Conservation (phyloP, 1,140 invertebrate species). For the Plectus sambesii region DNA sequence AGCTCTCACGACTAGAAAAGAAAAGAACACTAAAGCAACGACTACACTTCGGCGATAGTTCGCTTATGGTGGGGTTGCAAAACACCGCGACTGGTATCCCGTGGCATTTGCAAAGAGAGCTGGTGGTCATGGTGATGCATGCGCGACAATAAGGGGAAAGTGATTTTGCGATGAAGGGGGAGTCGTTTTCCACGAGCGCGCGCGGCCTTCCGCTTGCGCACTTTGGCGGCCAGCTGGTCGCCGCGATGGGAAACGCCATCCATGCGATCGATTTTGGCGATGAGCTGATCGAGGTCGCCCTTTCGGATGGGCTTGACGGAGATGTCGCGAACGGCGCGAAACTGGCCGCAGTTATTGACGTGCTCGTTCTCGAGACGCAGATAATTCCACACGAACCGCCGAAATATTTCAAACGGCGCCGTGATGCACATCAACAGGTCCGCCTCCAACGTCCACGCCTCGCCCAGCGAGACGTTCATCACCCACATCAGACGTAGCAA, state of each 20-base stretch:
- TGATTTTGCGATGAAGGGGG: conserved; percentile 19
- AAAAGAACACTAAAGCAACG: conserved; percentile 12
- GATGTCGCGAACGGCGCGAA: conserved; percentile 92
- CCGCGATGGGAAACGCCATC: conserved; percentile 44
- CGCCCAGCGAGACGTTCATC: conserved; percentile 69
- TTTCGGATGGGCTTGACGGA: conserved; percentile 75
- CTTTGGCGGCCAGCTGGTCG: conserved; percentile 38
- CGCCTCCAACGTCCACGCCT: conserved; percentile 63
- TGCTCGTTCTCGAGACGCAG: conserved; percentile 99
- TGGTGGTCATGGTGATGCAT: conserved; percentile 33
- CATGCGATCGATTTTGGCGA: conserved; percentile 35
- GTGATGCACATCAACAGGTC: conserved; percentile 79
- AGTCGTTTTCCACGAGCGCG: conserved; percentile 28
- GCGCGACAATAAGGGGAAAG: conserved; percentile 23
- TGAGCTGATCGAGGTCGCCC: conserved; percentile 15
- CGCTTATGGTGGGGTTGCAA: conserved; percentile 11
- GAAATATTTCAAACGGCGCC: conserved; percentile 83
- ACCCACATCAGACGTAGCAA: conserved; percentile 81
- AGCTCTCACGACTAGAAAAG: too few relatives aligned
- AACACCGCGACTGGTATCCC: conserved; percentile 4
- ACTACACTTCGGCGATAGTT: neutral
- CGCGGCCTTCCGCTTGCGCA: conserved; percentile 43
- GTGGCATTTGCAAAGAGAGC: conserved; percentile 11
- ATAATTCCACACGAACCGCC: conserved; percentile 99
- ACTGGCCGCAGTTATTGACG: conserved; percentile 98